Conservation (phyloP, 23 tunicate species). For the Phallusia fumigata region DNA sequence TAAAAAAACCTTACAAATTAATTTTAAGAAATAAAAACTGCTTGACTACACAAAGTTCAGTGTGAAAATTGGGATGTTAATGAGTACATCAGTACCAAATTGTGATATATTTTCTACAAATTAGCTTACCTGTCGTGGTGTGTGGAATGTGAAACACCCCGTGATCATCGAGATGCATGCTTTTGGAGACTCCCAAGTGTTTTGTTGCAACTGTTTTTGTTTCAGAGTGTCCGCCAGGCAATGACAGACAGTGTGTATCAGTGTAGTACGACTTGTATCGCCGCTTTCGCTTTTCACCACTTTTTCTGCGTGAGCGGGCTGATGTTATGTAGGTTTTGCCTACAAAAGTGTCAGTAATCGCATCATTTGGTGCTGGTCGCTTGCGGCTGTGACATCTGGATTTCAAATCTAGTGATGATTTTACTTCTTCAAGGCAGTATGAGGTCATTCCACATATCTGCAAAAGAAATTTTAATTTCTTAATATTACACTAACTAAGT, state of each 20-base stretch:
- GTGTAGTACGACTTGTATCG: not conserved
- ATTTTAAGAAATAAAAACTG: too few species aligned
- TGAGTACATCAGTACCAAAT: too few species aligned
- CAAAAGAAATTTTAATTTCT: not conserved
- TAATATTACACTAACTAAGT: too few species aligned
- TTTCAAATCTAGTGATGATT: not conserved
- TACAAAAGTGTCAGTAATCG: not conserved
- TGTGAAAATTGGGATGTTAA: too few species aligned
- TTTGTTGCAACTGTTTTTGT: not conserved
- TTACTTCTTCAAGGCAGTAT: constrained; percentile 12
- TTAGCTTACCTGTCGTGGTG: not conserved
- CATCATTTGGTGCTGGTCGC: not conserved
- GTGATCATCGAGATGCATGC: constrained; percentile 57
- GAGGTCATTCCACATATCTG: constrained; percentile 62
- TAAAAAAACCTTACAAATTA: too few species aligned
- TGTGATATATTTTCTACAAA: too few species aligned
- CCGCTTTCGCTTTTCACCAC: not conserved
- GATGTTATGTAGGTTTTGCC: not conserved
- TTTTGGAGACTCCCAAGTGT: not conserved
- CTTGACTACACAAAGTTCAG: too few species aligned
- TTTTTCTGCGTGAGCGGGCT: not conserved
- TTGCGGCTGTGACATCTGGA: not conserved
- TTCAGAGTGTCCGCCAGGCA: not conserved
- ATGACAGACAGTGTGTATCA: not conserved
- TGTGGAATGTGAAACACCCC: constrained; percentile 14